Conservation (phyloP, 1,140 invertebrate genomes). For the Drosophila novamexicana region DNA sequence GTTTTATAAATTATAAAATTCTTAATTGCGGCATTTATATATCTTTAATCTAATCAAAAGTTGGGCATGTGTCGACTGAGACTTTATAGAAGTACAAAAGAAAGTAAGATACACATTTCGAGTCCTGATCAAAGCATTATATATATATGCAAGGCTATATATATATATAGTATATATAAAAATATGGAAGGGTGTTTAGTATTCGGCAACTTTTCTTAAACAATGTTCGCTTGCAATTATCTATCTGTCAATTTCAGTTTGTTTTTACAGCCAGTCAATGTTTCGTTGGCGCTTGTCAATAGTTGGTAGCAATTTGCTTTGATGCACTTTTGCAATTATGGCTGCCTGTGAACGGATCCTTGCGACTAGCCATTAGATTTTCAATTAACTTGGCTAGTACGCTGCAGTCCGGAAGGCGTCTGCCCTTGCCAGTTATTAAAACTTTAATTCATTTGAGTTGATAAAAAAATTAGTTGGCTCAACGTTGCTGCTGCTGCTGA, state of each 20-base stretch:
- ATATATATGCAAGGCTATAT: no score
- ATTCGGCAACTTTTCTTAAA: neutral
- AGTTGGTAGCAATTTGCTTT: conserved; percentile 26
- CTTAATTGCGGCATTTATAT: no score
- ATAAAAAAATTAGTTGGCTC: conserved; percentile 57
- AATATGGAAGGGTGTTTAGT: neutral
- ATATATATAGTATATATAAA: no score
- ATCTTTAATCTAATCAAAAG: no score
- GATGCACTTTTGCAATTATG: conserved; percentile 44
- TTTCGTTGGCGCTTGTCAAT: neutral
- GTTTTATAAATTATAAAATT: no score
- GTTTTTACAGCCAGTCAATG: neutral
- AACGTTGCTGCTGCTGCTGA: conserved; percentile 31
- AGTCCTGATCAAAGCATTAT: no score
- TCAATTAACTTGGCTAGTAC: conserved; percentile 68
- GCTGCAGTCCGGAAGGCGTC: conserved; percentile 12
- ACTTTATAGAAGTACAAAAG: no score
- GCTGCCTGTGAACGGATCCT: conserved; percentile 22
- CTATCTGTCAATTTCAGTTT: conserved; percentile 6
- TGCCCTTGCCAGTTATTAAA: conserved; percentile 68
- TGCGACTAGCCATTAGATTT: conserved; percentile 53
- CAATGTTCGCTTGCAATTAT: neutral
- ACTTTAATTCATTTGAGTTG: conserved; percentile 74
- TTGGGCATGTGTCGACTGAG: no score
- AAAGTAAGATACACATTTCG: no score